Evolutionary conservation across 2,888 invertebrate species (phyloP), one percentile per base, ranked within the genome.

Genomic region (Chymomyza procnemis): DNA sequence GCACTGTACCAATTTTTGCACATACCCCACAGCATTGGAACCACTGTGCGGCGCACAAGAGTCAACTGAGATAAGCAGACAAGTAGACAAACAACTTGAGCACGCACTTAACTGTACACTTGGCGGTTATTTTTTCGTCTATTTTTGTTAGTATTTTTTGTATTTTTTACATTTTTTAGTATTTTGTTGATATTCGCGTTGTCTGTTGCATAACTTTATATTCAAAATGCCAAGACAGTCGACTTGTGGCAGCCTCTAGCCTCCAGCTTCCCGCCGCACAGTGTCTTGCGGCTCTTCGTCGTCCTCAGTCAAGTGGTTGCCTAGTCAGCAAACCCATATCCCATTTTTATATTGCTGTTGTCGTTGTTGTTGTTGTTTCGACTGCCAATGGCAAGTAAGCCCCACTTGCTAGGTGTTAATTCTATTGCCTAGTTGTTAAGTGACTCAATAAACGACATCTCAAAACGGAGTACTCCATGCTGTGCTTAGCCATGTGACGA

Each of bases 361-460:
- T 26, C 8, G 26, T 26, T 26, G 26, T 26, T n/a, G 14, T 26
- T 47, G 52, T 50, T 34, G 41, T 19, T 58, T 46, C 21, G 41
- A 41, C 18, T 16, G 16, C 21, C 34, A 48, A 26, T 61, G 50
- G 30, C 50, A 30, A n/a, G 16, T 55, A 26, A n/a, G 22, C 26
- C 55, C 14, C 26, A 16, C 58, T 75, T 61, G 26, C 80, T 70
- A 80, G 83, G 87, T 82, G 82, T 87, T 85, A 87, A 87, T 80
- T 85, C 85, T 87, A 87, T 85, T 85, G 83, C 73, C 69, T 75
- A 67, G 71, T 78, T 69, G 67, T 75, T 77, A 85, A 87, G 80
- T 83, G 86, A 78, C 85, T 83, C 86, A 83, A 87, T 87, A 85
- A 81, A 79, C 71, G 80, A 68, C 83, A 75, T 71, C 85, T 85